These are phyloP conservation scores for Hypomesus transpacificus DNA, from an alignment of 2,113 vertebrate species.

Conservation along the genomic window DNA sequence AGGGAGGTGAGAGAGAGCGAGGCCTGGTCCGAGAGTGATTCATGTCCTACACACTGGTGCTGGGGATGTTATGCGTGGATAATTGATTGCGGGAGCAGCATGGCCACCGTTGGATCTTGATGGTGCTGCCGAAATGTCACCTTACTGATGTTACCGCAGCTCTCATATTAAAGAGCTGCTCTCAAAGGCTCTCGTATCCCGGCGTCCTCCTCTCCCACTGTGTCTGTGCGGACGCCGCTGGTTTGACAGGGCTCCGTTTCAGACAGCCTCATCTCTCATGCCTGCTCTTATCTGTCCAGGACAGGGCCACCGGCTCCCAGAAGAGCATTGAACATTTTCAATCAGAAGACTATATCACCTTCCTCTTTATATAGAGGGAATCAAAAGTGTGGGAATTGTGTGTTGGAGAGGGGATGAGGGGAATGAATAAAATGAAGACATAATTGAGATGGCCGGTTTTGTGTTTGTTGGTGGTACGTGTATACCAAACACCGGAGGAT, in stretches of 20 bases:
- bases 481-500: constrained; percentile 54
- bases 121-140: constrained; percentile 79
- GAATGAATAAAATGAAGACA: constrained; percentile 33
- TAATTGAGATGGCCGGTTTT: constrained; percentile 64
- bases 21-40: constrained; percentile 65
- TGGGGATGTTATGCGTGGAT: constrained; percentile 72
- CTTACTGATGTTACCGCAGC: constrained; percentile 75
- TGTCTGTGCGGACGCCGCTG: constrained; percentile 53
- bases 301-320: constrained; percentile 66
- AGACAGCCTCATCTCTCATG: constrained; percentile 41
- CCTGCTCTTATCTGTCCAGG: constrained; percentile 71
- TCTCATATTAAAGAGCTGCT: constrained; percentile 58
- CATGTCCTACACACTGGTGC: constrained; percentile 70
- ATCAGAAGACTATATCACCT: constrained; percentile 61
- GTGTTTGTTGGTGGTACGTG: constrained; percentile 62
- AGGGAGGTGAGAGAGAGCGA: constrained; percentile 44
- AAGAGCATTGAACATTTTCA: constrained; percentile 71
- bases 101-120: constrained; percentile 75
- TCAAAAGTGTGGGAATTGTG: constrained; percentile 63
- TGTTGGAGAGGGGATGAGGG: neutral
- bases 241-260: constrained; percentile 62
- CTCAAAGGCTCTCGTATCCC: constrained; percentile 63
- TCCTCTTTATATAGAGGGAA: constrained; percentile 70
- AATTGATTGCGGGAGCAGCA: constrained; percentile 77
- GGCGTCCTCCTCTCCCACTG: constrained; percentile 63